Conservation (phyloP, 2,797 vertebrate genomes). For the Babyrousa celebensis region DNA sequence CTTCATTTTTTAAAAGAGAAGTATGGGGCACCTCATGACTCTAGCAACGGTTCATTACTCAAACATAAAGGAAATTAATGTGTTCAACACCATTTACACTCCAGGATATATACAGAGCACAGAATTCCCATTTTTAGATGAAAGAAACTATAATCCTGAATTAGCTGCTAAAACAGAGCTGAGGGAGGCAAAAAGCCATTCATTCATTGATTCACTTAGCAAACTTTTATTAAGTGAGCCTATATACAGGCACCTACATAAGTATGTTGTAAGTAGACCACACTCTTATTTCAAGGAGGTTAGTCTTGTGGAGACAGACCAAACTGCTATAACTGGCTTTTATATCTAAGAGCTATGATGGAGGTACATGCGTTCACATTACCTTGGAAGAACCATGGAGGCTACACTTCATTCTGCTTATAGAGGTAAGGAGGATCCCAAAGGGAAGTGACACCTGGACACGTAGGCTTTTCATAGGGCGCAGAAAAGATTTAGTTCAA, state of each 20-base stretch:
- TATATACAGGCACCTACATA: neutral
- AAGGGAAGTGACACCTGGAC: neutral
- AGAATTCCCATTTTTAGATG: conserved; percentile 58
- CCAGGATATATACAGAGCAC: neutral
- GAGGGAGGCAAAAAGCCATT: neutral
- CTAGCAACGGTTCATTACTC: conserved; percentile 48
- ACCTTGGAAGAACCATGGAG: neutral
- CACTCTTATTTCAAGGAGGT: neutral
- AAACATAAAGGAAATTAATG: conserved; percentile 66
- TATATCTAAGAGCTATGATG: neutral
- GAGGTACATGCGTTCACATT: neutral
- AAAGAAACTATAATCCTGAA: neutral
- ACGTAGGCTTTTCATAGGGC: neutral
- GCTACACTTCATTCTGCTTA: neutral
- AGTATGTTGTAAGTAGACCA: neutral
- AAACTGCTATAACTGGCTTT: neutral
- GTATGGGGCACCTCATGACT: conserved; percentile 1
- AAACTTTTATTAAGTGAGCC: conserved; percentile 44
- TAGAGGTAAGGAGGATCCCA: neutral
- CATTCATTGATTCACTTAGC: conserved; percentile 22
- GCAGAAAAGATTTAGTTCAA: neutral
- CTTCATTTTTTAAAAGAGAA: conserved; percentile 50
- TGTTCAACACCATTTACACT: conserved; percentile 20
- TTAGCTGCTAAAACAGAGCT: conserved; percentile 19
- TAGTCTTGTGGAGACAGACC: neutral